Evolutionary conservation across 1,140 invertebrate genomes (phyloP), one percentile per base, ranked within the genome.

Genomic region (Drosophila subobscura): DNA sequence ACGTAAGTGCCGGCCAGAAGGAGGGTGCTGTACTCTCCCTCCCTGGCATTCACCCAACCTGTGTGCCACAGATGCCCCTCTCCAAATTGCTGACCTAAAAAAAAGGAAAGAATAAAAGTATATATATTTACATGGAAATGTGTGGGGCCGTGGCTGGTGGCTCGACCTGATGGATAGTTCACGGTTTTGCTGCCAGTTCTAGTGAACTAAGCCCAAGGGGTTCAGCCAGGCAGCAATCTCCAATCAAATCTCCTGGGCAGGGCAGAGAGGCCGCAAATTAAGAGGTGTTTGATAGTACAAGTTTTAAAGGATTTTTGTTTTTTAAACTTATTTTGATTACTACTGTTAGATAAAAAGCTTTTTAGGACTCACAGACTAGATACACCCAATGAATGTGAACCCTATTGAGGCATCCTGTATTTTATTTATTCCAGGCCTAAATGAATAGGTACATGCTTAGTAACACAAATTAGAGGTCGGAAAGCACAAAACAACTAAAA

Each of bases 41-140:
- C 29, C 8, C 8, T 10, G 8, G 33, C 33, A 37, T 3, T 8
- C 57, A 52, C 46, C 47, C 68, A 44, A 33, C 33, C 33, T 20
- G 14, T 60, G 3, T 25, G 47, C 20, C 42, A 37, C 42, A 25
- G 47, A 23, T 37, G 33, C 25, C 27, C 70, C 40, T 37, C 41
- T 23, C 41, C 49, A 41, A 61, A 57, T 56, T 50, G 44, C 54
- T 74, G 71, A 74, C 72, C 71, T 63, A 42, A 57, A 74, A 64
- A 66, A 25, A 41, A 53, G 7, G 7, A 14, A 27, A 14, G 23
- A 14, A 51, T 1, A 14, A 51, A 25, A 51, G 22, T 29, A 72
- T 47, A 52, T 42, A 53, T 50, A 66, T 72, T 72, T 72, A 55
- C 56, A 72, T 72, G 53, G 29, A 45, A 59, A 74, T 74, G 29